These are phyloP conservation scores for Holotrichia oblita DNA, from an alignment of 1,140 invertebrate genomes.

Conservation along the genomic window DNA sequence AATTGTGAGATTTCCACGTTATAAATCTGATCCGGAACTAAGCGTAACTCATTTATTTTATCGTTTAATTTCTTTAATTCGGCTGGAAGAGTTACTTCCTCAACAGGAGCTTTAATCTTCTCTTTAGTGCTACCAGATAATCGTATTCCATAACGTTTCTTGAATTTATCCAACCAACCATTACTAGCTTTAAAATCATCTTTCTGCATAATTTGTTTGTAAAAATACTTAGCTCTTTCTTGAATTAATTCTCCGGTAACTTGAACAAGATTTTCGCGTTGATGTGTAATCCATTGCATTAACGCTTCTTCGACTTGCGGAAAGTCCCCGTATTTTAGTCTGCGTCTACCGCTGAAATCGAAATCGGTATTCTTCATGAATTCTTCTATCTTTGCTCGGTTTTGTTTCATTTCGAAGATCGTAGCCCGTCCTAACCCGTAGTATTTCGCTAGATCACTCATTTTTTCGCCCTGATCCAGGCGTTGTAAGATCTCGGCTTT, in stretches of 20 bases:
- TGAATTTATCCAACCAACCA: slow-evolving; percentile 54
- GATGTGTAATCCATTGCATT: slow-evolving; percentile 40
- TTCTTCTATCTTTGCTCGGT: slow-evolving; percentile 51
- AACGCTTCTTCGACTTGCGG: slow-evolving; percentile 52
- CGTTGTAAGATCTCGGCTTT: slow-evolving; percentile 42
- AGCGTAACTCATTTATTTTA: background rate
- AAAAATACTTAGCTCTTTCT: slow-evolving; percentile 49
- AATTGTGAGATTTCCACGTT: background rate
- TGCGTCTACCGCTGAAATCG: slow-evolving; percentile 49
- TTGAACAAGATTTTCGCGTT: slow-evolving; percentile 51
- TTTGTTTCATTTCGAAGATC: slow-evolving; percentile 47
- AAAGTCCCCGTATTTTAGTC: slow-evolving; percentile 54
- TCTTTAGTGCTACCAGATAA: background rate
- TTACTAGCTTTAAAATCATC: slow-evolving; percentile 47
- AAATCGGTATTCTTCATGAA: slow-evolving; percentile 52
- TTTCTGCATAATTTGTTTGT: slow-evolving; percentile 40
- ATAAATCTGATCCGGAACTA: slow-evolving; percentile 2
- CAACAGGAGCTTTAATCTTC: background rate
- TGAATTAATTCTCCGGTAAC: slow-evolving; percentile 51
- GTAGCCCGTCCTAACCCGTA: slow-evolving; percentile 51
- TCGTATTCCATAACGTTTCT: slow-evolving; percentile 52
- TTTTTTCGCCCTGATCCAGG: slow-evolving; percentile 33
- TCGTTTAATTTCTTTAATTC: background rate
- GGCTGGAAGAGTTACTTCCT: background rate
- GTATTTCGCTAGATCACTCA: slow-evolving; percentile 3